Evolutionary conservation across 2,888 invertebrate genomes (phyloP).

Genomic region (Pasiphila rectangulata): DNA sequence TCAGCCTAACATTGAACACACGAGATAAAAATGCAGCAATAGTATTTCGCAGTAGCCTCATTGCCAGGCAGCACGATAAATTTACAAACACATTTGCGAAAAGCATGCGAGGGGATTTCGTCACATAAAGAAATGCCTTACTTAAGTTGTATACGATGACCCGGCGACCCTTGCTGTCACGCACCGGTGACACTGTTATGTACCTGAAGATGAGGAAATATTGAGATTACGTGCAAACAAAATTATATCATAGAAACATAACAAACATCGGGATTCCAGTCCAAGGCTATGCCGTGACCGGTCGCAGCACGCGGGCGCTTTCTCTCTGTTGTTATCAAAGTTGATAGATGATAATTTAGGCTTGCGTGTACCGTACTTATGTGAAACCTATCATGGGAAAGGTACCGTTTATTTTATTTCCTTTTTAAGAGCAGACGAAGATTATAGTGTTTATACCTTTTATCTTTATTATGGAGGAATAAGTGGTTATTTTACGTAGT

Average conservation of each 20-base stretch:
- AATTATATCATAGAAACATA: constrained; percentile 47
- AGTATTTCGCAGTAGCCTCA: constrained; percentile 23
- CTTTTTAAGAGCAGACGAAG: constrained; percentile 3
- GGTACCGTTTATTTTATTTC: constrained; percentile 1
- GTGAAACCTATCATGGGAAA: constrained; percentile 5
- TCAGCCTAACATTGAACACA: too few relatives aligned
- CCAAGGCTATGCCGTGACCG: constrained; percentile 19
- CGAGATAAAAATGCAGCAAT: constrained; percentile 1
- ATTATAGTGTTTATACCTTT: not conserved
- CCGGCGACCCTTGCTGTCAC: constrained; percentile 86
- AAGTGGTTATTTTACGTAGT: not conserved
- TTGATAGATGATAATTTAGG: constrained; percentile 14
- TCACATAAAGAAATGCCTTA: constrained; percentile 56
- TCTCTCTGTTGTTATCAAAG: constrained; percentile 14
- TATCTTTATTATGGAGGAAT: constrained; percentile 1
- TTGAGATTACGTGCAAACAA: constrained; percentile 41
- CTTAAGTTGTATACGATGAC: constrained; percentile 85
- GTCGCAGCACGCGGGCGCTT: constrained; percentile 14
- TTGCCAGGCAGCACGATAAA: constrained; percentile 9
- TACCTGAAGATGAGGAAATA: constrained; percentile 79
- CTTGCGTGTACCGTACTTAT: constrained; percentile 4
- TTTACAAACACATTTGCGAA: constrained; percentile 30
- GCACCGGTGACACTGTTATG: constrained; percentile 86
- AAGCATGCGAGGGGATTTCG: constrained; percentile 24
- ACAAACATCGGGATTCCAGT: constrained; percentile 17